Evolutionary conservation across 2,888 invertebrate genomes (phyloP), one percentile per base, ranked within the genome.

Genomic region (Halictus quadricinctus): DNA sequence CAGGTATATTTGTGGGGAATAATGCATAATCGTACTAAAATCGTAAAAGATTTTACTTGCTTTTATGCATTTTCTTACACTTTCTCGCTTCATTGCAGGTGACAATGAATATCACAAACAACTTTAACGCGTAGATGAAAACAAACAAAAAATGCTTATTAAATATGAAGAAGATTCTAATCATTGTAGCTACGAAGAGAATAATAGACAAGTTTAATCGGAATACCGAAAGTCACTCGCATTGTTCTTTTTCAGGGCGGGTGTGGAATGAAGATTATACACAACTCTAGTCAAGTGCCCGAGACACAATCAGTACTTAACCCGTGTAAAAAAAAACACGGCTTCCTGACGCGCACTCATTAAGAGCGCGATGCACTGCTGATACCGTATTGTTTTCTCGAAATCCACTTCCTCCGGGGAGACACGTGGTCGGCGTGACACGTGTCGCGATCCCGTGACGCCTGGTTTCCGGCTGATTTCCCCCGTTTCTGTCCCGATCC

Each of bases 401-500:
- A 50, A 41, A 72, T 48, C 29, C 29, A 21, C 21, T 73, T 73
- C 72, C 72, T 73, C 48, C 15, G 25, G 7, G 15, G 46, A 43
- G 72, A 41, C 69, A 69, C 41, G 43, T 43, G 72, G 25, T 46
- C 46, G 72, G 15, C 41, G 70, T 12, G 88, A 88, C 88, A 88
- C 89, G 87, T 89, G 88, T 84, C 89, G 80, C 73, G 88, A 88
- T 82, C 79, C 81, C 83, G 84, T 84, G 89, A 85, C 84, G 87
- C 82, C 76, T 82, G 75, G 66, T 83, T 88, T 84, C 78, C 84
- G 81, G 50, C 82, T 84, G 81, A 88, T 89, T 87, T 88, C 87
- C 84, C 87, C 70, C 80, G 78, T 81, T 81, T 72, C 76, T 72
- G 80, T 18, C 48, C 69, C 77, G 74, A 79, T 84, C 77, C 74